Percentiles rank a stretch among this genome's conserved stretches.
Evolutionary conservation across 53 echinoderm and acorn worm species (phyloP).

Genomic region (Astropecten irregularis): DNA sequence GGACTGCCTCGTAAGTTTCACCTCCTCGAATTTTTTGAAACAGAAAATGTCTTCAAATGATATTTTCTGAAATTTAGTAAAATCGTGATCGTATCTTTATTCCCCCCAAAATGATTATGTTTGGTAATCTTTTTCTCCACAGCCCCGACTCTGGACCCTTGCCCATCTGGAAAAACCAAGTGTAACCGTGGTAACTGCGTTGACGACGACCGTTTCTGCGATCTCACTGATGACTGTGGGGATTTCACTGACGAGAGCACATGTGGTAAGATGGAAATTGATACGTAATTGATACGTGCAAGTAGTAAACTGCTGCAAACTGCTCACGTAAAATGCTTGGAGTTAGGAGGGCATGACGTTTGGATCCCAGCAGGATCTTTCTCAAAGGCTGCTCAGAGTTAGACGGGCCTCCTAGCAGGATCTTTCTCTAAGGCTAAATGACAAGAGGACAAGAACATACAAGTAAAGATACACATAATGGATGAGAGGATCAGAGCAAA

Average conservation of each 20-base stretch:
- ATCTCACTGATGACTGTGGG: constrained; percentile 68
- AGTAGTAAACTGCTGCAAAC: too few relatives aligned
- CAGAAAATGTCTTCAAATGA: background rate
- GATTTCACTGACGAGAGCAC: constrained; percentile 58
- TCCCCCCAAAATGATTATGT: background rate
- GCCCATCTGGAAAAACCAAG: constrained; percentile 44
- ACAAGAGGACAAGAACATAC: too few relatives aligned
- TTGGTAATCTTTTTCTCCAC: background rate
- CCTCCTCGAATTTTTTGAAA: background rate
- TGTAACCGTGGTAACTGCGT: constrained; percentile 70
- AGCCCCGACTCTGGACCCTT: constrained; percentile 48
- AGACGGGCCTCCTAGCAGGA: too few relatives aligned
- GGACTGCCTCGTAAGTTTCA: constrained; percentile 70
- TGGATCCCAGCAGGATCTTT: too few relatives aligned
- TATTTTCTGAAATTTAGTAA: background rate
- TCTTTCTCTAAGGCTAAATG: too few relatives aligned
- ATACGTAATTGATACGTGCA: too few relatives aligned
- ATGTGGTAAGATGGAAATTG: constrained; percentile 30
- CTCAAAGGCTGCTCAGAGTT: too few relatives aligned
- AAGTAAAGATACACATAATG: too few relatives aligned
- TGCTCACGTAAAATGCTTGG: too few relatives aligned
- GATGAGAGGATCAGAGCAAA: too few relatives aligned
- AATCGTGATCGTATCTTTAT: background rate
- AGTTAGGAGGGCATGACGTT: too few relatives aligned
- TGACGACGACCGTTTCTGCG: constrained; percentile 54